A percentile compares a stretch with the other conserved stretches of the same genome.
Evolutionary conservation across 1,140 invertebrate genomes (phyloP).

Genomic region (Tetragnatha versicolor): DNA sequence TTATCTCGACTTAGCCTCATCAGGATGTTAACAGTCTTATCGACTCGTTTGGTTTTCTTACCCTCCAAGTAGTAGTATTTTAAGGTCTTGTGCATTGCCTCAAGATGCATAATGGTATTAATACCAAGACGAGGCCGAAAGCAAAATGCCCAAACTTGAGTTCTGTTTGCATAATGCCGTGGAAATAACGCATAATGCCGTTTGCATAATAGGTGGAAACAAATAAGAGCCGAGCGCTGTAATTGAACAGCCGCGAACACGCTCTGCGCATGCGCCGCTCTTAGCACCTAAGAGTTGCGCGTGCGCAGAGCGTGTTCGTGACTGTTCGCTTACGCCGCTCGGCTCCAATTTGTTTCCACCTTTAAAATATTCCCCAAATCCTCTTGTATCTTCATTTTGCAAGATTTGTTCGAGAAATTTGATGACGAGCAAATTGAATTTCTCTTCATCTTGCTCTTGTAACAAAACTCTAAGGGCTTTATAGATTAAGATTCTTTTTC

Average conservation of each 20-base stretch:
- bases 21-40: constrained; percentile 60
- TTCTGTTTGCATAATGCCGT: constrained; percentile 9
- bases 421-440: constrained; percentile 1
- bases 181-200: too few relatives aligned
- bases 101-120: constrained; percentile 43
- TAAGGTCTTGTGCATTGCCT: constrained; percentile 8
- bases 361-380: constrained; percentile 27
- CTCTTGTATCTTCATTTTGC: constrained; percentile 11
- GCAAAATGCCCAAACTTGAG: constrained; percentile 8
- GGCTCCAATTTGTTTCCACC: too few relatives aligned
- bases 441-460: not conserved
- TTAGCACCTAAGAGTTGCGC: too few relatives aligned
- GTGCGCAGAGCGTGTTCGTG: too few relatives aligned
- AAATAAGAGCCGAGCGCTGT: too few relatives aligned
- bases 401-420: not conserved
- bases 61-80: constrained; percentile 33
- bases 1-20: constrained; percentile 65
- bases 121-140: constrained; percentile 13
- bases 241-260: too few relatives aligned
- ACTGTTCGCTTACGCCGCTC: too few relatives aligned
- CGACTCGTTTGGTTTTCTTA: constrained; percentile 4
- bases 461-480: constrained; percentile 4
- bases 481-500: constrained; percentile 12
- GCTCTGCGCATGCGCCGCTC: too few relatives aligned
- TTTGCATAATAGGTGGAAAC: too few relatives aligned